These are phyloP conservation scores for Macaria liturata DNA, from an alignment of 2,888 invertebrate species.

Conservation along the genomic window DNA sequence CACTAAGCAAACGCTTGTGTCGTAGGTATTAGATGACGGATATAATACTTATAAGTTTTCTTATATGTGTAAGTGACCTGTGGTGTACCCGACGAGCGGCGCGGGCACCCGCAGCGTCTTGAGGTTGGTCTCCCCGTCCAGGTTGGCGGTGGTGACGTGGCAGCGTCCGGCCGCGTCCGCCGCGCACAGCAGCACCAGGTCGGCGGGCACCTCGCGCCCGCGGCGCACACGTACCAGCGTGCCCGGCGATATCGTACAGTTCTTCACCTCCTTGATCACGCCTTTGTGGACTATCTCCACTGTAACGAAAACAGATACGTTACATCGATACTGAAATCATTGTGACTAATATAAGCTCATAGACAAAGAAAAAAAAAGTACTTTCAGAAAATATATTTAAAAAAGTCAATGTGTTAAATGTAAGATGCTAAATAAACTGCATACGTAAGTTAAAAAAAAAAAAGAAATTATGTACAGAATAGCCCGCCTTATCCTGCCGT, in stretches of 20 bases:
- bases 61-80: conserved; percentile 50
- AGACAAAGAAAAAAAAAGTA: too few species aligned
- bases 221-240: conserved; percentile 88
- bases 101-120: conserved; percentile 84
- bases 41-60: too few species aligned
- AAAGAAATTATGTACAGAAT: too few species aligned
- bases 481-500: too few species aligned
- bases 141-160: conserved; percentile 92
- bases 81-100: conserved; percentile 66
- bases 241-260: conserved; percentile 87
- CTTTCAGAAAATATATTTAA: too few species aligned
- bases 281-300: conserved; percentile 84
- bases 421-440: too few species aligned
- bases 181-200: conserved; percentile 88
- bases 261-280: conserved; percentile 79
- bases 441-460: too few species aligned
- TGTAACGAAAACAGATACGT: conserved; percentile 37
- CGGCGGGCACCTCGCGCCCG: conserved; percentile 92
- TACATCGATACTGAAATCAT: too few species aligned
- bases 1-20: too few species aligned
- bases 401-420: too few species aligned
- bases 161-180: conserved; percentile 88
- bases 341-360: too few species aligned
- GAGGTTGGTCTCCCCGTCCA: conserved; percentile 92
- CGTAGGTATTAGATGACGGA: too few species aligned